phyloP scores from a whole-genome alignment of 2,113 vertebrate species.

The Pterocles orientalis region DNA sequence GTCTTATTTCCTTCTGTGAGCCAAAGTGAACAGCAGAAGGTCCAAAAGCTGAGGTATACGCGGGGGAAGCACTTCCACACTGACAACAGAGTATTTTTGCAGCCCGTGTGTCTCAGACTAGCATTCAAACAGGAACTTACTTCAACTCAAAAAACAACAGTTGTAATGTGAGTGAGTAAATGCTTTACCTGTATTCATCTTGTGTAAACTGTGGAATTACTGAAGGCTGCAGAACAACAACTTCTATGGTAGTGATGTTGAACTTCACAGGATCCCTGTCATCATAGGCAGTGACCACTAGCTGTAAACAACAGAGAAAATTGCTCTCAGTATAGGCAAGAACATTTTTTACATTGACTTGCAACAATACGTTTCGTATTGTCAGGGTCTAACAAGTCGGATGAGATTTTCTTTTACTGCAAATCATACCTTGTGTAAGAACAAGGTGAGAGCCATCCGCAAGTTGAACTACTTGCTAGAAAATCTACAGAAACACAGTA shows the following conservation, averaged over 20 bases:
- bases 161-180: not conserved
- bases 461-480: not conserved
- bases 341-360: not conserved
- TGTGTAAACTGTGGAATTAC: slow-evolving; percentile 94
- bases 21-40: not conserved
- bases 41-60: not conserved
- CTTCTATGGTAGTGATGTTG: slow-evolving; percentile 87
- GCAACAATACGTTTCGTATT: not conserved
- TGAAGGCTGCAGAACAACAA: slow-evolving; percentile 92
- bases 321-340: not conserved
- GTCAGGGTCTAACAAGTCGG: not conserved
- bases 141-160: not conserved
- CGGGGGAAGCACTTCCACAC: not conserved
- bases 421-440: rapidly evolving
- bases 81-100: not conserved
- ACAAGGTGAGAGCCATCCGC: not conserved
- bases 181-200: slow-evolving; percentile 90
- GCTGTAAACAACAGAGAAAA: slow-evolving; percentile 69
- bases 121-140: not conserved
- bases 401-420: not conserved
- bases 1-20: not conserved
- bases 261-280: slow-evolving; percentile 92
- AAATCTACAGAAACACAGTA: not conserved
- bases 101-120: not conserved
- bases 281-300: slow-evolving; percentile 91